Base-by-base conservation (phyloP, 1,140 invertebrate species). In the Magallana angulata region DNA sequence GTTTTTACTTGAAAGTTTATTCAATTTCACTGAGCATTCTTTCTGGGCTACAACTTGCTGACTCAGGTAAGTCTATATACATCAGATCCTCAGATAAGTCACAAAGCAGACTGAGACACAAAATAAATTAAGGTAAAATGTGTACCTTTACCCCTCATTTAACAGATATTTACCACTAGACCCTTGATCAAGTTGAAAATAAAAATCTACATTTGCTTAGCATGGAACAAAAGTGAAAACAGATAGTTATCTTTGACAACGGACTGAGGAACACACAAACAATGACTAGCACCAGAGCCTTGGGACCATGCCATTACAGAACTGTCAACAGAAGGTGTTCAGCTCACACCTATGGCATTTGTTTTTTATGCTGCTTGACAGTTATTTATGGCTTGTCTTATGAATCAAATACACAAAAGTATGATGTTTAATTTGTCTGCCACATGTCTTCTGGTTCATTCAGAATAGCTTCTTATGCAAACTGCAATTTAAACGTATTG, bases 31-130 rank as follows among this genome's bases (percentile, higher is more conserved):
- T 48, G 3, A 48, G 36, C 36, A 48, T 48, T 48, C 36, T 48
- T 48, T 48, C 36, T 48, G 36, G 36, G 36, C 36, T 48, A 48
- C 36, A 48, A 48, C 36, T 48, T 48, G 36, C 36, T 48, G 36
- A 48, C 36, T 48, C n/a, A n/a, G 60, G 60, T 62, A 12, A 62
- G 14, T n/a, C n/a, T 9, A 9, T 48, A 12, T 48, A 76, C 24
- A 76, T 76, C 68, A 76, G 24, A 48, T 76, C 24, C 68, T 76
- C 30, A 76, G 68, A 76, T 76, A 76, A 30, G 68, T 76, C 68
- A 30, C 7, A 76, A 12, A 30, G 36, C 24, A 76, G 68, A 76
- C 11, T 8, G 36, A 36, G 30, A 76, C 24, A 76, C 68, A 76
- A 76, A 30, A 76, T 11, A n/a, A 18, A 11, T 30, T 76, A 8